These are phyloP conservation scores for Lithophane semibrunnea DNA, from an alignment of 2,888 invertebrate species.

Conservation along the genomic window DNA sequence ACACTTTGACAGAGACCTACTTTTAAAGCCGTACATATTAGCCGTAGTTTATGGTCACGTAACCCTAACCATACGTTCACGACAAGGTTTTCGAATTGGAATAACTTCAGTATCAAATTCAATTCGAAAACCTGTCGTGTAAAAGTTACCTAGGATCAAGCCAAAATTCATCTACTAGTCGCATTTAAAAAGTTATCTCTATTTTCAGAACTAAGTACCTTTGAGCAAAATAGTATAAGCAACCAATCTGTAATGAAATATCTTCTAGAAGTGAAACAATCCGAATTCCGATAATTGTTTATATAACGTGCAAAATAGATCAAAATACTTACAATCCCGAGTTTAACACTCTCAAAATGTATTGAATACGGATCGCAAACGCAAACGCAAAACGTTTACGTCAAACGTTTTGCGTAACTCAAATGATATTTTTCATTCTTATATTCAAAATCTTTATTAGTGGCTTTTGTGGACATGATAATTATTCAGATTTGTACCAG, in stretches of 20 bases:
- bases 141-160: background rate
- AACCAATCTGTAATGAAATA: background rate
- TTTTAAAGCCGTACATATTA: constrained; percentile 41
- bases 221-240: too few species aligned
- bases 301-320: background rate
- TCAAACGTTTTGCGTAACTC: too few species aligned
- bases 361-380: background rate
- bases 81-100: constrained; percentile 27
- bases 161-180: background rate
- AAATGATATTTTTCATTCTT: too few species aligned
- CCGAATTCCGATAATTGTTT: background rate
- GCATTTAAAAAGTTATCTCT: background rate
- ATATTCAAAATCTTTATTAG: too few species aligned
- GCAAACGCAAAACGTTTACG: background rate
- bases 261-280: background rate
- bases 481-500: too few species aligned
- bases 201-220: background rate
- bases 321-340: background rate
- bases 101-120: constrained; percentile 20
- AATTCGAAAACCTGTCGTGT: background rate
- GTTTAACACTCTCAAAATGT: background rate
- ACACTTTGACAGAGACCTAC: background rate
- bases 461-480: too few species aligned
- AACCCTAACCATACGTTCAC: constrained; percentile 31
- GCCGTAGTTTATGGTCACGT: constrained; percentile 57